Evolutionary conservation across 2,888 invertebrate species (phyloP), one percentile per base, ranked within the genome.

Genomic region (Metopia argyrocephala): DNA sequence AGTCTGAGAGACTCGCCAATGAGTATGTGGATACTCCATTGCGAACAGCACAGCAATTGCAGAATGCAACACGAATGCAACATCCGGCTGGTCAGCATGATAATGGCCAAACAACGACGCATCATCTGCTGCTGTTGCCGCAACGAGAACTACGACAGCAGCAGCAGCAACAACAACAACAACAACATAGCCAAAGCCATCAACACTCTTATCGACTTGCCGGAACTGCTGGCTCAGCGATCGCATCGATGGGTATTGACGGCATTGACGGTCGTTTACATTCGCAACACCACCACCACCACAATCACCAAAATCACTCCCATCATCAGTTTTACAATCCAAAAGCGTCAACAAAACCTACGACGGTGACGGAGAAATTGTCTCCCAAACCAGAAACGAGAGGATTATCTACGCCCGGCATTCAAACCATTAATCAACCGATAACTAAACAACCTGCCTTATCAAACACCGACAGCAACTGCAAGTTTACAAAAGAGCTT

Each of bases 11-110:
- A 89, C 93, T 94, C 90, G 94, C 94, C 90, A 97, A 97, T 93
- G 96, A 97, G 91, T 97, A 97, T 93, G 96, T 97, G 92, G 97
- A 97, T 91, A 96, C 96, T 85, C 96, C 95, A 85, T 92, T 94
- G 88, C 93, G 93, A 89, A 92, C 91, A 79, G 91, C 92, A 79
- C 86, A 85, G 75, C 87, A 87, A 81, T 84, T 90, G 85, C 91
- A 92, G 86, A 92, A 92, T 88, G 90, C 91, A 84, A 90, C 91
- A 85, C 91, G 91, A 80, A 87, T 89, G 84, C 90, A 87, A 86
- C 90, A 88, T 86, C 89, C 88, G 84, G 89, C 89, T 79, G 90
- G 90, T 38, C 89, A 89, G 87, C 91, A 91, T 78, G 91, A 90
- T 64, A 89, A 91, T 87, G 91, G 91, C 85, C 92, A 92, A 87